Conservation (phyloP, 2,797 vertebrate genomes). For the Ataeniobius toweri region DNA sequence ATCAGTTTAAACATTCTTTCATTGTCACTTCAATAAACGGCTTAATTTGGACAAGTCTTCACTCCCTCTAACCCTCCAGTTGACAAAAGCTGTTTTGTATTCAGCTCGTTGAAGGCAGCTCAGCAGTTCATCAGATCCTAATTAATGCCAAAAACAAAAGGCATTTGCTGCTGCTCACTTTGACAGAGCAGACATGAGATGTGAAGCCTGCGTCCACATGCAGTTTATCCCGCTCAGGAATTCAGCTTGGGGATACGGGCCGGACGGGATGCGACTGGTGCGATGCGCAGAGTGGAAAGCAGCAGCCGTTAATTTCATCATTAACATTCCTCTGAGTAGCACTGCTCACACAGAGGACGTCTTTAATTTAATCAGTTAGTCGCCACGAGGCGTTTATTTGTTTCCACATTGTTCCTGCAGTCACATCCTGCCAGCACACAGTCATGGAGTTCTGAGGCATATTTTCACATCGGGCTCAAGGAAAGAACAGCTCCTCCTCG, state of each 20-base stretch:
- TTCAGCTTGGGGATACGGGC: constrained; percentile 56
- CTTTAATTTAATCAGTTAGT: constrained; percentile 78
- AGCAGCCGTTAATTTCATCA: constrained; percentile 68
- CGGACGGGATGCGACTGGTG: constrained; percentile 52
- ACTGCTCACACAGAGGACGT: constrained; percentile 57
- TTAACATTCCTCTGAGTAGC: constrained; percentile 65
- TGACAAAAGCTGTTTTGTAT: constrained; percentile 49
- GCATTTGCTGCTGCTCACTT: constrained; percentile 58
- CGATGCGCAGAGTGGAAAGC: constrained; percentile 23
- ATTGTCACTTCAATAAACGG: constrained; percentile 3
- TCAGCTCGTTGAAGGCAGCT: constrained; percentile 47
- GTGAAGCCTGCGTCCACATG: constrained; percentile 55
- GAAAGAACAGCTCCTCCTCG: constrained; percentile 71
- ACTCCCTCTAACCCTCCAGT: constrained; percentile 21
- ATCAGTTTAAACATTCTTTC: background rate
- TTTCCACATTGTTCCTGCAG: constrained; percentile 52
- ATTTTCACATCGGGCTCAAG: constrained; percentile 68
- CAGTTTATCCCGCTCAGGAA: constrained; percentile 42
- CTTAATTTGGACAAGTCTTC: constrained; percentile 22
- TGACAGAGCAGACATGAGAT: constrained; percentile 54
- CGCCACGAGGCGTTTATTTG: constrained; percentile 68
- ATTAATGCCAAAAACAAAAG: constrained; percentile 66
- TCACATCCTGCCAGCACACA: constrained; percentile 43
- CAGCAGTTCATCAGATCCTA: constrained; percentile 55
- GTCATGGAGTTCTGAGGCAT: constrained; percentile 58